phyloP scores from a whole-genome alignment of 1,140 invertebrate genomes.

The Myzus persicae region DNA sequence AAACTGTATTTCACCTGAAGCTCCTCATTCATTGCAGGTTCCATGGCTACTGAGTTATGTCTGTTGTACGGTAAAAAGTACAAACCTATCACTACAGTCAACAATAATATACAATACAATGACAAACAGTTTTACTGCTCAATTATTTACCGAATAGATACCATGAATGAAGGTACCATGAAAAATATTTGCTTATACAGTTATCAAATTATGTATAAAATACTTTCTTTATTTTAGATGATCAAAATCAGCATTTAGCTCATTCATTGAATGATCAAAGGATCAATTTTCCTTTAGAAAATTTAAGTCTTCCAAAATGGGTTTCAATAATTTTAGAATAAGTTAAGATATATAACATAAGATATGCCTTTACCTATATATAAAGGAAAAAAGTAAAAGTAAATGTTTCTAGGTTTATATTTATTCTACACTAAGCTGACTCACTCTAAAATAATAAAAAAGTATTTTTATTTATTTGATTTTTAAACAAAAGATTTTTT shows the following conservation, averaged over 20 bases:
- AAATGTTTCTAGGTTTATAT: background rate
- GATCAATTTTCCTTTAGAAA: slow-evolving; percentile 28
- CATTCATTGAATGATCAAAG: background rate
- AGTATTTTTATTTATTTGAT: slow-evolving; percentile 52
- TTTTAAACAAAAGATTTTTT: slow-evolving; percentile 54
- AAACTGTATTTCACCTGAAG: slow-evolving; percentile 30
- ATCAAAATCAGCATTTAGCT: slow-evolving; percentile 16
- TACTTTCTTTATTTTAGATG: background rate
- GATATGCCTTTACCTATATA: no score
- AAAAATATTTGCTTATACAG: background rate
- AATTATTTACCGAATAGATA: background rate
- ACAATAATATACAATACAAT: no score
- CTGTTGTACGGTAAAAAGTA: background rate
- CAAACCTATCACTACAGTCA: slow-evolving; percentile 31
- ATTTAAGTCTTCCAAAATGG: background rate
- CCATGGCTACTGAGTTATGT: slow-evolving; percentile 36
- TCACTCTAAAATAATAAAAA: slow-evolving; percentile 39
- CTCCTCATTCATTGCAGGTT: slow-evolving; percentile 25
- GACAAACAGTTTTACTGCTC: slow-evolving; percentile 2
- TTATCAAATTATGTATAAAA: background rate
- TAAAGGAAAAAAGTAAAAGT: no score
- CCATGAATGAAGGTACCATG: background rate
- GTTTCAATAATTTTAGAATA: slow-evolving; percentile 21
- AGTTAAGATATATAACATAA: background rate
- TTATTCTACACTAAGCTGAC: slow-evolving; percentile 37